These are phyloP conservation scores for Campaea margaritaria DNA, from an alignment of 2,888 invertebrate species.

Conservation along the genomic window DNA sequence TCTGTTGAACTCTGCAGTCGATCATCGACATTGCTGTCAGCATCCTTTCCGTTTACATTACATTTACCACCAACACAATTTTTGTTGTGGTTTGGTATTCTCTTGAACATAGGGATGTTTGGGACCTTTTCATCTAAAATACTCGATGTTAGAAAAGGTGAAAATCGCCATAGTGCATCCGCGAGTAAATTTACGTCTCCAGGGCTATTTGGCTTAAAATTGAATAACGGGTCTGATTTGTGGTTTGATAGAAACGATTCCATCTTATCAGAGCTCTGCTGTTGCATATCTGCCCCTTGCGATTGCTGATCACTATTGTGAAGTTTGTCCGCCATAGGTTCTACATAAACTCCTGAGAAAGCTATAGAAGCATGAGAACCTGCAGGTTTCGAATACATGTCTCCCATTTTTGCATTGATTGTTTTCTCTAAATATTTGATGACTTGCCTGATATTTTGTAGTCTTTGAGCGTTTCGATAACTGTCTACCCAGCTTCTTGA, in stretches of 20 bases:
- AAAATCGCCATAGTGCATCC: conserved; percentile 72
- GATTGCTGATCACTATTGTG: conserved; percentile 38
- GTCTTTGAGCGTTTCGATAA: conserved; percentile 75
- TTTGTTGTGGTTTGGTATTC: conserved; percentile 52
- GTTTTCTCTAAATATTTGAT: conserved; percentile 78
- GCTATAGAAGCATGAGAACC: conserved; percentile 62
- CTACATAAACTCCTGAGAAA: conserved; percentile 73
- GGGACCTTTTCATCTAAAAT: conserved; percentile 43
- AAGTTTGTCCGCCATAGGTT: conserved; percentile 57
- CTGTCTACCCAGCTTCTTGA: conserved; percentile 76
- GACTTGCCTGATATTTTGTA: conserved; percentile 76
- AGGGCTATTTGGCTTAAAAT: conserved; percentile 89
- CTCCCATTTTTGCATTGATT: conserved; percentile 76
- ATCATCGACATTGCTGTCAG: conserved; percentile 14
- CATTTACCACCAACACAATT: conserved; percentile 57
- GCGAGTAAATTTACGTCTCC: conserved; percentile 91
- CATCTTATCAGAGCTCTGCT: conserved; percentile 54
- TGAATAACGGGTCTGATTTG: conserved; percentile 87
- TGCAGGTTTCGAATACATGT: conserved; percentile 61
- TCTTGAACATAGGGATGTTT: conserved; percentile 62
- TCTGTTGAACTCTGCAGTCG: conserved; percentile 40
- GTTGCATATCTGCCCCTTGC: conserved; percentile 34
- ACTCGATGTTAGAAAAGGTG: conserved; percentile 54
- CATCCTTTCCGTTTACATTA: conserved; percentile 41
- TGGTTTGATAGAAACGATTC: conserved; percentile 62